phyloP scores from a whole-genome alignment of 2,888 invertebrate species.

The Onthophagus sagittarius region DNA sequence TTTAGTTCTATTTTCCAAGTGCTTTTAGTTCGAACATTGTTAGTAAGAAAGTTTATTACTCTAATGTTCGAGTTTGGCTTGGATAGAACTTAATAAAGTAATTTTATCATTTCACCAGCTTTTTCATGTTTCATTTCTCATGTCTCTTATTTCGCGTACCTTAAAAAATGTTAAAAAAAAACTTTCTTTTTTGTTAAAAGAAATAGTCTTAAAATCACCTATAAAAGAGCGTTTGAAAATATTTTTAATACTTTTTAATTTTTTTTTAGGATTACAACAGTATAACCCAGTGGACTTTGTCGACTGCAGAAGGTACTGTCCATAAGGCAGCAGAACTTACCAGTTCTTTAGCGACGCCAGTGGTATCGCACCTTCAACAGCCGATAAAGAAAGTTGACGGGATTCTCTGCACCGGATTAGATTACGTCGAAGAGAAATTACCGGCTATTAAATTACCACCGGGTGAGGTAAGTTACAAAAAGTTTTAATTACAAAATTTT shows the following conservation, averaged over 20 bases:
- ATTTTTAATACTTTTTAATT: background rate
- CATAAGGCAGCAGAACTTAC: conserved; percentile 53
- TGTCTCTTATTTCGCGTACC: too few species aligned
- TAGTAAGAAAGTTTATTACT: too few species aligned
- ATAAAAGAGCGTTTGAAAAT: too few species aligned
- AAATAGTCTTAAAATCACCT: too few species aligned
- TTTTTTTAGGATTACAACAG: conserved; percentile 50
- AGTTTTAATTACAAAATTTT: background rate
- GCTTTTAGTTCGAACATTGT: too few species aligned
- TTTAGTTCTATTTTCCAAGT: too few species aligned
- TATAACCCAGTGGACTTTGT: conserved; percentile 54
- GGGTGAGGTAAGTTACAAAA: conserved; percentile 46
- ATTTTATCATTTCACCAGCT: too few species aligned
- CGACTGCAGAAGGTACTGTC: conserved; percentile 54
- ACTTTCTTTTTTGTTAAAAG: too few species aligned
- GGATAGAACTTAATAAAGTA: too few species aligned
- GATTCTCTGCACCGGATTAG: conserved; percentile 54
- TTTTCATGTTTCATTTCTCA: too few species aligned
- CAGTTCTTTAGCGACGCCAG: conserved; percentile 50
- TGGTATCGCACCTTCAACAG: conserved; percentile 52
- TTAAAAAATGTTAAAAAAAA: too few species aligned
- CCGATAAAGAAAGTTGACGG: conserved; percentile 55
- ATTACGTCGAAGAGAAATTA: conserved; percentile 54
- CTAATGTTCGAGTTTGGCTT: too few species aligned
- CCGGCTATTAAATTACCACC: conserved; percentile 57